Percentiles rank a stretch among this genome's conserved stretches.
These are phyloP conservation scores for Microcebus jonahi DNA, from an alignment of 2,113 vertebrate species.

Conservation along the genomic window DNA sequence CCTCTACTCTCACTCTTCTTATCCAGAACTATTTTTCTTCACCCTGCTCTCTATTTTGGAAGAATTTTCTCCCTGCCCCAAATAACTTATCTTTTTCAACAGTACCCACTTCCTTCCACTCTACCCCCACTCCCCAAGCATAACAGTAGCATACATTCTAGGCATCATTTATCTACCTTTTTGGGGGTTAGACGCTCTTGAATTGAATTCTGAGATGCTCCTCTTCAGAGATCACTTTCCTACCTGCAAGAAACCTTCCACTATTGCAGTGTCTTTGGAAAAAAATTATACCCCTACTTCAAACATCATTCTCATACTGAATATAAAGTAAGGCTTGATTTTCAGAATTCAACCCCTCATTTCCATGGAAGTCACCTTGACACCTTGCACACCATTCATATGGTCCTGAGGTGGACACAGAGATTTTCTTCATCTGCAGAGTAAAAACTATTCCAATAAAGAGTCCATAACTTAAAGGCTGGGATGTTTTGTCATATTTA, in stretches of 20 bases:
- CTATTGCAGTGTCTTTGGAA: background rate
- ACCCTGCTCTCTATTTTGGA: background rate
- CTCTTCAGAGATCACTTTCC: background rate
- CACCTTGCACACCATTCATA: background rate
- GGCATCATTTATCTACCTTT: background rate
- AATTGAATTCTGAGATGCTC: conserved; percentile 28
- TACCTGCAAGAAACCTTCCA: background rate
- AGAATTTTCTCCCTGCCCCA: conserved; percentile 10
- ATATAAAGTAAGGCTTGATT: background rate
- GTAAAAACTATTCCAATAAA: conserved; percentile 7
- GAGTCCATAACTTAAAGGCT: background rate
- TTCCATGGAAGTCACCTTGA: conserved; percentile 41
- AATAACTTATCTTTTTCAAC: background rate
- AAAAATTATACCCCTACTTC: background rate
- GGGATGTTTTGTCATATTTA: background rate
- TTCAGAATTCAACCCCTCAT: conserved; percentile 34
- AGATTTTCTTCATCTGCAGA: background rate
- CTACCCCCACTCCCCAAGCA: background rate
- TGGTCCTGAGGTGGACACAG: background rate
- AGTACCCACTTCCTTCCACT: background rate
- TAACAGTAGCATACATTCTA: background rate
- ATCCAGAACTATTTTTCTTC: background rate
- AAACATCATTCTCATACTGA: conserved; percentile 36
- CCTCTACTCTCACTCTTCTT: conserved; percentile 14
- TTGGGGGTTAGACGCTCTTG: background rate